Base-by-base conservation (phyloP, 2,113 vertebrate species). In the Prochilodus magdalenae region DNA sequence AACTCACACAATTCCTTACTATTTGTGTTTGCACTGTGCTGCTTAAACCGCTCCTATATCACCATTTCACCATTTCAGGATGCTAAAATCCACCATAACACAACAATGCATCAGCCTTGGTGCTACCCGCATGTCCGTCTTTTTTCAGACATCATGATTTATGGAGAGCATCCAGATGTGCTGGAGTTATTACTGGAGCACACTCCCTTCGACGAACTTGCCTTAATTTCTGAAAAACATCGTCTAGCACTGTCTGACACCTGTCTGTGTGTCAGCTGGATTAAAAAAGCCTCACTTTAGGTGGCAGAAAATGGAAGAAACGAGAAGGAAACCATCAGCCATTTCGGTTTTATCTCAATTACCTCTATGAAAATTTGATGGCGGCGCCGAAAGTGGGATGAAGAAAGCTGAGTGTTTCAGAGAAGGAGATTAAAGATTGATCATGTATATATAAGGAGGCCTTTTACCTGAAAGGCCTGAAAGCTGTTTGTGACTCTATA, bases 291-390 rank as follows among this genome's bases (percentile, higher is more conserved):
- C 77, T 84, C 85, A 70, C 67, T 83, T 36, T 51, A 60, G 13
- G 13, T 47, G 49, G 51, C 70, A 79, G 70, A 60, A 33, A 22
- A 29, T 47, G 33, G 26, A 76, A 80, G 79, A 77, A 86, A 47
- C 63, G 27, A 78, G 83, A 85, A 81, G 69, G 70, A 73, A 55
- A 0, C 5, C n/a, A 82, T 82, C 7, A 82, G 73, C 83, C 87
- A 90, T 89, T 90, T 88, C 40, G 51, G 86, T 62, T 92, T 94
- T 90, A 93, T 92, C 90, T 93, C 92, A 20, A 84, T 93, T 92
- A 92, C 92, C 77, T 67, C 71, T 1, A 91, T 93, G 77, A 91
- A 94, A 91, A 70, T 93, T 93, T 92, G 59, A 94, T 92, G 83
- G 22, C 59, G 40, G 62, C 49, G 71, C 69, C 30, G 84, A 86